phyloP scores from a whole-genome alignment of 2,113 vertebrate genomes.

The Xerus inauris region DNA sequence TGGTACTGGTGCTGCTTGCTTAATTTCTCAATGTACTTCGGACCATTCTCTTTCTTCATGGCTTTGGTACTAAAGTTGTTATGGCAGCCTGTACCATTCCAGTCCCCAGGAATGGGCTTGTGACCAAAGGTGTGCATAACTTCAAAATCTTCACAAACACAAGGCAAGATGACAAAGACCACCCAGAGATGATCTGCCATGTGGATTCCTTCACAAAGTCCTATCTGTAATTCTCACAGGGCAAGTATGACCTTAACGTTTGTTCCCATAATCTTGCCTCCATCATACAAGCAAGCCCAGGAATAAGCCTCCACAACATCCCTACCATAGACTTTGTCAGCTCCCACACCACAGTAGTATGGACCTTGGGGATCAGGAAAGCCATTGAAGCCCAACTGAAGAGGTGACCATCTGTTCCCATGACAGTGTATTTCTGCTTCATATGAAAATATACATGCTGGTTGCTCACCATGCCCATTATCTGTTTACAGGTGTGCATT shows the following conservation, averaged over 20 bases:
- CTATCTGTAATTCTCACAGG: constrained; percentile 91
- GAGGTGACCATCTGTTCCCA: constrained; percentile 87
- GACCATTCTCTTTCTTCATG: constrained; percentile 92
- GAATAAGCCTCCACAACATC: constrained; percentile 97
- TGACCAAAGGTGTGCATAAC: constrained; percentile 94
- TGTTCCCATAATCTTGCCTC: constrained; percentile 93
- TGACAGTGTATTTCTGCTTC: constrained; percentile 97
- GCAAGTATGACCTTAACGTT: constrained; percentile 98
- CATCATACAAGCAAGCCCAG: constrained; percentile 95
- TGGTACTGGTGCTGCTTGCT: constrained; percentile 94
- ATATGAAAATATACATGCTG: constrained; percentile 95
- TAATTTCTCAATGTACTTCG: constrained; percentile 90
- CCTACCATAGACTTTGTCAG: constrained; percentile 96
- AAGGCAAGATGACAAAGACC: constrained; percentile 94
- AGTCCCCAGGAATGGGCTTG: constrained; percentile 97
- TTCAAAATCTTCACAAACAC: constrained; percentile 96
- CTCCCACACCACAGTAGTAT: constrained; percentile 96
- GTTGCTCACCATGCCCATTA: constrained; percentile 93
- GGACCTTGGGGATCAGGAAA: constrained; percentile 97
- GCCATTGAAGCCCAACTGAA: constrained; percentile 97
- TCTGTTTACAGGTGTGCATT: constrained; percentile 89
- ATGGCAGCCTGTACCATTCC: constrained; percentile 97
- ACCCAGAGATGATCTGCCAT: constrained; percentile 97
- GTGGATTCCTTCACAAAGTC: constrained; percentile 93
- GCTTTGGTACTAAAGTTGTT: constrained; percentile 97